These are phyloP conservation scores for Xyliphius kryptos DNA, from an alignment of 2,113 vertebrate species.

Conservation along the genomic window DNA sequence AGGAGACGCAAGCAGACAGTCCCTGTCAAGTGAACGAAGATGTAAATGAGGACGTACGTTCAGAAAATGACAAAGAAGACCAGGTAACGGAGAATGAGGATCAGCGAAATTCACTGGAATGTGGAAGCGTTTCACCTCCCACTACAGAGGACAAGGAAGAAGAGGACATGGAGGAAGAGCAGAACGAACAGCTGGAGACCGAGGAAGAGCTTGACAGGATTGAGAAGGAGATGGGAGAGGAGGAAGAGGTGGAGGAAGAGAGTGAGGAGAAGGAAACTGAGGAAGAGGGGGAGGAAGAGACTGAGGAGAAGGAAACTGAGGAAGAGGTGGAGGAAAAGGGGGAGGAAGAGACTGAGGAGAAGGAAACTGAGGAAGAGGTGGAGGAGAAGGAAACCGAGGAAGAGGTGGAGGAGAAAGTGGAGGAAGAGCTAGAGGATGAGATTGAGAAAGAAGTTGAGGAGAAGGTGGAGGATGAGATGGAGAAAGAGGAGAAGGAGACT, in stretches of 20 bases:
- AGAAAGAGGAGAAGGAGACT: no score
- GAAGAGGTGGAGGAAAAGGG: background rate
- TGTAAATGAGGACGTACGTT: background rate
- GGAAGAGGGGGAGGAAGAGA: background rate
- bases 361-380: slow-evolving; percentile 27
- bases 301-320: background rate
- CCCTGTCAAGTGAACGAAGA: background rate
- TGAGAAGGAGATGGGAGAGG: background rate
- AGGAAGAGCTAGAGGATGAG: slow-evolving; percentile 36
- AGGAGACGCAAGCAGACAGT: background rate
- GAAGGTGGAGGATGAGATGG: no score
- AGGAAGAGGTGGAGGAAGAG: background rate
- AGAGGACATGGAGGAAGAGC: background rate
- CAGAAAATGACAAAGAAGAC: background rate
- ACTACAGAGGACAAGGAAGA: slow-evolving; percentile 29
- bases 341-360: slow-evolving; percentile 16
- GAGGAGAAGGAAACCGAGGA: slow-evolving; percentile 27
- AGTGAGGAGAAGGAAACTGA: background rate
- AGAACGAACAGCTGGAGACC: background rate
- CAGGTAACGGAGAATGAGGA: background rate
- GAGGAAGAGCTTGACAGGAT: background rate
- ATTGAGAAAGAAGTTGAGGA: no score
- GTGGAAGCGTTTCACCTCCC: no score
- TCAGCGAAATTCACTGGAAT: no score
- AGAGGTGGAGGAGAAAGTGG: slow-evolving; percentile 27